phyloP scores from a whole-genome alignment of 1,140 invertebrate species.

The Asobara japonica region DNA sequence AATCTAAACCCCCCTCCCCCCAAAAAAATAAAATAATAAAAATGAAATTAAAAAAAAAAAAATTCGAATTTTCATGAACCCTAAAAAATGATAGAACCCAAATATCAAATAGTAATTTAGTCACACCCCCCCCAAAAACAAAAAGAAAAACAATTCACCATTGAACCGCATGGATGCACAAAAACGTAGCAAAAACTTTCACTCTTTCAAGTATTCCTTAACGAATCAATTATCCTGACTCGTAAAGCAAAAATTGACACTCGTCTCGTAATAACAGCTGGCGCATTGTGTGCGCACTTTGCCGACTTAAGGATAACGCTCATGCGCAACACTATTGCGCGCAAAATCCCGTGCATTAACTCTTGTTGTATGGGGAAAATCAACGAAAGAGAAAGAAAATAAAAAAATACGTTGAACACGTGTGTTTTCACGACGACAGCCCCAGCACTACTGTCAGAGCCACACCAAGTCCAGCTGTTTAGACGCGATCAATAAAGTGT shows the following conservation, averaged over 20 bases:
- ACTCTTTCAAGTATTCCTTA: constrained; percentile 1
- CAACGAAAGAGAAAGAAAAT: not conserved
- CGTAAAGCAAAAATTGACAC: not conserved
- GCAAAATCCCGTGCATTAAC: constrained; percentile 27
- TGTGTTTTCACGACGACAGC: constrained; percentile 57
- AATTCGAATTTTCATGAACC: not conserved
- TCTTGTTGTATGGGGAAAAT: not conserved
- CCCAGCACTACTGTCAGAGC: constrained; percentile 57
- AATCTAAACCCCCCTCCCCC: too few relatives aligned
- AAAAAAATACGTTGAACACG: constrained; percentile 37
- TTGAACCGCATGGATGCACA: too few relatives aligned
- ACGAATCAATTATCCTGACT: not conserved
- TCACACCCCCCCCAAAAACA: not conserved
- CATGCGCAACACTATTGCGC: constrained; percentile 34
- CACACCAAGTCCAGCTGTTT: constrained; percentile 51
- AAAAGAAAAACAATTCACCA: not conserved
- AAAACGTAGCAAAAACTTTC: too few relatives aligned
- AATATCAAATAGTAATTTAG: too few relatives aligned
- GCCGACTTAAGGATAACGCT: constrained; percentile 9
- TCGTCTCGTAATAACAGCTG: not conserved
- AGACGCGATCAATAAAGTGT: constrained; percentile 58
- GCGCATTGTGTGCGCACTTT: not conserved
- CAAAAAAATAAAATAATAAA: not conserved
- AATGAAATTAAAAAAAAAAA: not conserved
- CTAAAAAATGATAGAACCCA: too few relatives aligned